Base-by-base conservation (phyloP, 2,888 invertebrate genomes). In the Opisthograptis luteolata region DNA sequence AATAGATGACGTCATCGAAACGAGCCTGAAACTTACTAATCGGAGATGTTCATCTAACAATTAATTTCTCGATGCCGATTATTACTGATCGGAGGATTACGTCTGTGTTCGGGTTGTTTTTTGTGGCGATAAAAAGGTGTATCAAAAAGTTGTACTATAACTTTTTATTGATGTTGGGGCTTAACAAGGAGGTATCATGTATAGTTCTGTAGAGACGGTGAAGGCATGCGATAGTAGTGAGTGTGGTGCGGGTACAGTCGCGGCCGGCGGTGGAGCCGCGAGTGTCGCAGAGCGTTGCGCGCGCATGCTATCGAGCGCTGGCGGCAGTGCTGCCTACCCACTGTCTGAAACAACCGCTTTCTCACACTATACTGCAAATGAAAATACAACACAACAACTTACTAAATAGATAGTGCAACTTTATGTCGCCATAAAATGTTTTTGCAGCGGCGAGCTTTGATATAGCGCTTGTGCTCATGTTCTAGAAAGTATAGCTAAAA, bases 251-350 rank as follows among this genome's bases (percentile, higher is more conserved):
- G 31, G 51, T 45, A 49, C 54, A 50, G 56, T 57, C 48, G 55
- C 57, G 45, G 55, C 45, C 52, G 57, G 55, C 27, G 56, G 58
- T 42, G 50, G 50, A 54, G 58, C 66, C 63, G 65, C 59, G 68
- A 72, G 64, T 70, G 73, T 66, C 68, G 70, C 55, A 57, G 50
- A 66, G 64, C 57, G 66, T 47, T 84, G 84, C 84, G 85, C 85
- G 85, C 85, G 85, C 85, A 81, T 4, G 58, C 54, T 84, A 85
- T 85, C 78, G 85, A 84, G 70, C 82, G 67, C 53, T n/a, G n/a
- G 52, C 57, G 59, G 39, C 50, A 55, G 46, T 67, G 62, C 64
- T 56, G 60, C 58, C 46, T 36, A 43, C 55, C 44, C 39, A 27
- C 54, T 42, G 47, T 37, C 56, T 50, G 54, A 50, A 49, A 47